Conservation (phyloP, 2,888 invertebrate species). For the Andrena hattorfiana region DNA sequence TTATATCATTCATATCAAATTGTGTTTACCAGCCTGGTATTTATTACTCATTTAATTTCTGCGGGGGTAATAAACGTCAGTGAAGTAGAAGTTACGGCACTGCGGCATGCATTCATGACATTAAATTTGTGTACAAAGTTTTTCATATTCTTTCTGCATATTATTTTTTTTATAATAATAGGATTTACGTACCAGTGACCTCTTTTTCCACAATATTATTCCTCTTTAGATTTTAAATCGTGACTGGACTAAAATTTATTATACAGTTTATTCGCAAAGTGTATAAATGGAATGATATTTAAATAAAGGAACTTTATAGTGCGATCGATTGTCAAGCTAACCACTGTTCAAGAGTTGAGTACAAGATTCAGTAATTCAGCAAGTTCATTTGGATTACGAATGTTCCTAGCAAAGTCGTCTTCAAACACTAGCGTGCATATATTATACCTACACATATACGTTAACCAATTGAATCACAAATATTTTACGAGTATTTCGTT, state of each 20-base stretch:
- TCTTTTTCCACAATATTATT: background rate
- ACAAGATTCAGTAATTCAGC: background rate
- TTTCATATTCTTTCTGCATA: constrained; percentile 3
- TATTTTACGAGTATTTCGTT: too few species aligned
- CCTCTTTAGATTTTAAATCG: too few species aligned
- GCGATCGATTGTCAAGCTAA: too few species aligned
- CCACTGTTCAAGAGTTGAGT: too few species aligned
- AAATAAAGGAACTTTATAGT: too few species aligned
- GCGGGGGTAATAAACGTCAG: constrained; percentile 35
- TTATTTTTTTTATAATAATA: constrained; percentile 1
- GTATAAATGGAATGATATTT: too few species aligned
- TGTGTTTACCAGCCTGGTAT: constrained; percentile 21
- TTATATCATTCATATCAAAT: constrained; percentile 23
- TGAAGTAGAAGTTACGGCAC: constrained; percentile 12
- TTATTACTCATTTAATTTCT: constrained; percentile 35
- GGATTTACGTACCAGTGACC: background rate
- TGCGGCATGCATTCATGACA: constrained; percentile 11
- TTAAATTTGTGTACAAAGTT: constrained; percentile 17
- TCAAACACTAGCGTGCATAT: too few species aligned
- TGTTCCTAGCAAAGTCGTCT: background rate
- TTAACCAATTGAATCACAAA: too few species aligned
- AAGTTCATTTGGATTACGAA: background rate
- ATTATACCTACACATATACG: too few species aligned
- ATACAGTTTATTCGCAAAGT: background rate
- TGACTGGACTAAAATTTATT: too few species aligned